Conservation (phyloP, 2,113 vertebrate genomes). For the Actenoides lindsayi region DNA sequence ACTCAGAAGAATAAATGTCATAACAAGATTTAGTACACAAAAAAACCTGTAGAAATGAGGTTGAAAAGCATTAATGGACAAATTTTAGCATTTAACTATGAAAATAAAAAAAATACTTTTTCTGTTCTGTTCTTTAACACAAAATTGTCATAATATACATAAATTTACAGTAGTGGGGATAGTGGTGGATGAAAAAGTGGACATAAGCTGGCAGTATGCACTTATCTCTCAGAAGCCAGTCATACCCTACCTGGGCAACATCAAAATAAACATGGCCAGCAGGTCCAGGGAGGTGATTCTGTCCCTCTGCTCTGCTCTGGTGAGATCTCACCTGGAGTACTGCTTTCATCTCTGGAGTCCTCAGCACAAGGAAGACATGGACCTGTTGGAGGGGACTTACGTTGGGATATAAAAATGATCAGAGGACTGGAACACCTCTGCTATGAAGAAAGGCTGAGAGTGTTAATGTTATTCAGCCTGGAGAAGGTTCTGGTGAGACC, state of each 20-base stretch:
- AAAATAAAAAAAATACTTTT: background rate
- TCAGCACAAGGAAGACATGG: background rate
- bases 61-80: background rate
- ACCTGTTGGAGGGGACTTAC: no score
- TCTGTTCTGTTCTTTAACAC: background rate
- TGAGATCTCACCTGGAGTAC: background rate
- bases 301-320: fast-evolving
- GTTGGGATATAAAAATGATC: background rate
- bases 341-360: background rate
- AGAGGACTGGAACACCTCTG: background rate
- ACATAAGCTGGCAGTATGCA: background rate
- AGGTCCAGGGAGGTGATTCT: background rate
- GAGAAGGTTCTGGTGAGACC: background rate
- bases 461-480: background rate
- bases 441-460: background rate
- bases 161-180: background rate
- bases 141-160: background rate
- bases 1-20: background rate
- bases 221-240: background rate
- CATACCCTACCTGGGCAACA: background rate
- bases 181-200: background rate
- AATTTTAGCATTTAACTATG: background rate
- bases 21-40: background rate
- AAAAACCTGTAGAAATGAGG: background rate
- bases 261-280: background rate